Conservation (phyloP, 2,797 vertebrate species). For the Hydrophis major region DNA sequence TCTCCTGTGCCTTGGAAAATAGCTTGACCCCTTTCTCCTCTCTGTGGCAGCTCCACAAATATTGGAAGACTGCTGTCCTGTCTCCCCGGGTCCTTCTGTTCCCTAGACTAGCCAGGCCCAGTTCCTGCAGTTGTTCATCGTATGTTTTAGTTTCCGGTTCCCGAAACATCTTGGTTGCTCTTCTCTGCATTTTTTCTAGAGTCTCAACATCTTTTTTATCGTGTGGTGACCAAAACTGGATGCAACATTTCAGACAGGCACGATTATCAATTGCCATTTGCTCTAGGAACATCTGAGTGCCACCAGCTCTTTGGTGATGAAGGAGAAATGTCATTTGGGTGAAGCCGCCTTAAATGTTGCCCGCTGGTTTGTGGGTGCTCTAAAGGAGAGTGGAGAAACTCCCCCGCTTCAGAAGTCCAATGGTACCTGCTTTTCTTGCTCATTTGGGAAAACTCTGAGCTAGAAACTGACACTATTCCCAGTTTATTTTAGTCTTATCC, state of each 20-base stretch:
- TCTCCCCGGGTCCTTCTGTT: not conserved
- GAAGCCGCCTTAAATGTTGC: not conserved
- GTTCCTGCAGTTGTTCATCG: rapidly evolving
- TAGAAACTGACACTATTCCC: not conserved
- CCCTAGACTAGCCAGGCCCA: not conserved
- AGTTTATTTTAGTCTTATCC: not conserved
- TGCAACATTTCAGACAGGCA: not conserved
- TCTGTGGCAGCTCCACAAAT: no score
- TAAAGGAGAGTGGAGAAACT: not conserved
- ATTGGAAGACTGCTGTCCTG: no score
- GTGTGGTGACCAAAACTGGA: not conserved
- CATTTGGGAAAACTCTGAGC: not conserved
- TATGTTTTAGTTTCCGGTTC: no score
- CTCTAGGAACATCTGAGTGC: not conserved
- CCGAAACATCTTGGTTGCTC: no score
- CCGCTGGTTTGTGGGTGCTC: not conserved
- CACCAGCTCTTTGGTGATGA: not conserved
- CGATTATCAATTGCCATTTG: not conserved
- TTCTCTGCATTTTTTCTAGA: no score
- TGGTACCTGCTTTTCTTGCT: not conserved
- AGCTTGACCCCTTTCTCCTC: no score
- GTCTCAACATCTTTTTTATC: not conserved
- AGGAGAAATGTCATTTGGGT: not conserved
- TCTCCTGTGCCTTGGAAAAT: not conserved
- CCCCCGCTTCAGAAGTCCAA: not conserved